A percentile compares a stretch with the other conserved stretches of the same genome.
phyloP scores from a whole-genome alignment of 2,888 invertebrate genomes.

The Biston stratarius region DNA sequence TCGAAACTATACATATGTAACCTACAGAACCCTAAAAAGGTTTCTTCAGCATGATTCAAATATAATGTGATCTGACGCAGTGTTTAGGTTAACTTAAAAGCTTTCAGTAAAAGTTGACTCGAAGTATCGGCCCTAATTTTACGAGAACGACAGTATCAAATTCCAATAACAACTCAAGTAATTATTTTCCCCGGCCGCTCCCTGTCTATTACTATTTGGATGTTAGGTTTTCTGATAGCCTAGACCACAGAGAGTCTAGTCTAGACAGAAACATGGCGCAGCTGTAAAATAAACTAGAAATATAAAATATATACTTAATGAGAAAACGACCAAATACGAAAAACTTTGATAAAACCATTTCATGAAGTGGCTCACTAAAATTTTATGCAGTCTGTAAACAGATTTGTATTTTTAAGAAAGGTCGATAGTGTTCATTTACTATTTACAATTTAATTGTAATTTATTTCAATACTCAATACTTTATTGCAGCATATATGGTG shows the following conservation, averaged over 20 bases:
- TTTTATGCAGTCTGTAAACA: not conserved
- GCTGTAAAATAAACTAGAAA: constrained; percentile 29
- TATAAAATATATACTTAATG: constrained; percentile 37
- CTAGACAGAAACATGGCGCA: constrained; percentile 38
- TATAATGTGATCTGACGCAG: not conserved
- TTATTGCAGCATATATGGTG: no score
- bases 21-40: no score
- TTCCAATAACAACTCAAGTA: constrained; percentile 6
- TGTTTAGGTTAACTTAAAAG: no score
- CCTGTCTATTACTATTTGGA: constrained; percentile 15
- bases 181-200: constrained; percentile 10
- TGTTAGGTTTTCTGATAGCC: constrained; percentile 22
- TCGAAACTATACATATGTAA: no score
- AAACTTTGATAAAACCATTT: constrained; percentile 19
- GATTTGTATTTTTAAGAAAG: not conserved
- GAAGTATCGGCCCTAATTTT: not conserved
- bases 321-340: constrained; percentile 31
- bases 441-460: no score
- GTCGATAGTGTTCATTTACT: not conserved
- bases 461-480: no score
- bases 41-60: no score
- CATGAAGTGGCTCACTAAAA: constrained; percentile 2
- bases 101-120: not conserved
- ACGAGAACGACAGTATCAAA: not conserved
- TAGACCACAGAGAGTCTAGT: constrained; percentile 22